Base-by-base conservation (phyloP, 1,140 invertebrate species). In the Metaphire vulgaris region DNA sequence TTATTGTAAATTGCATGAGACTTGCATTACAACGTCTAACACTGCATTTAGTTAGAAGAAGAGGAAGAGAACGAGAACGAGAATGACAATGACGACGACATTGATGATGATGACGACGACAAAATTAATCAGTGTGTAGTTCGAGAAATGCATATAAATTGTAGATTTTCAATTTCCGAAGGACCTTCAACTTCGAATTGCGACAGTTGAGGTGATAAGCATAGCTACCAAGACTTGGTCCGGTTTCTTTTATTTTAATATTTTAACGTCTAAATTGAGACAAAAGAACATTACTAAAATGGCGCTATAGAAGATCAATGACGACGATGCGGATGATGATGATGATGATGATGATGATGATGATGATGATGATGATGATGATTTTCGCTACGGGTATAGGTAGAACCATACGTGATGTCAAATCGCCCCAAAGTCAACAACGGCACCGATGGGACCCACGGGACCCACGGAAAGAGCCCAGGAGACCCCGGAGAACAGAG, bases 121-220 rank as follows among this genome's bases (percentile, higher is more conserved):
- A n/a, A n/a, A n/a, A n/a, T n/a, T n/a, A n/a, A n/a, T n/a, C n/a
- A n/a, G n/a, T n/a, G n/a, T n/a, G n/a, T n/a, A n/a, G n/a, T n/a
- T n/a, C n/a, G n/a, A n/a, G n/a, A n/a, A n/a, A n/a, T n/a, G n/a
- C n/a, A n/a, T n/a, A n/a, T n/a, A n/a, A n/a, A n/a, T n/a, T n/a
- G n/a, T n/a, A n/a, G n/a, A n/a, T n/a, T n/a, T n/a, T n/a, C n/a
- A 56, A 56, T 56, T 56, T 56, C 41, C 41, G 41, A 56, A 56
- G 41, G 41, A 56, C 21, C 6, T 56, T 6, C 41, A 6, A 56
- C 21, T 56, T 12, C 41, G 41, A 56, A 56, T 56, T 12, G 21
- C 41, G 41, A 56, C 41, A 56, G 21, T 56, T 56, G 41, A 56
- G 41, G 41, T 56, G 41, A 56, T 56, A 56, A 21, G 21, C 21